phyloP scores from a whole-genome alignment of 2,888 invertebrate species.

The Noctua pronuba region DNA sequence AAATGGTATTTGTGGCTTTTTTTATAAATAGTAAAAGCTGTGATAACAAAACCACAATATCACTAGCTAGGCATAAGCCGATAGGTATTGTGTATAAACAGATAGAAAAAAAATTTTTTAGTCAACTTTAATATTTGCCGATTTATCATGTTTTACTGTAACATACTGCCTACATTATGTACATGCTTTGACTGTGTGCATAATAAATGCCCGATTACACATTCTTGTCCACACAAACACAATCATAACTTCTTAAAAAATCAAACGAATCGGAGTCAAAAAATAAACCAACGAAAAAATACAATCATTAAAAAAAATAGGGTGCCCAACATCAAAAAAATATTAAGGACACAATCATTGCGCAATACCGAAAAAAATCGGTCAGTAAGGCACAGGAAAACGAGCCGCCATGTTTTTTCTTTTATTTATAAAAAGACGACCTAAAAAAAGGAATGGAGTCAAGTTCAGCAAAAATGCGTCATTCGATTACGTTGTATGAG shows the following conservation, averaged over 20 bases:
- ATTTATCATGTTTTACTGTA: background rate
- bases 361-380: slow-evolving; percentile 62
- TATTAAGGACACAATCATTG: slow-evolving; percentile 52
- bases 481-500: slow-evolving; percentile 59
- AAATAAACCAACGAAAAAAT: slow-evolving; percentile 2
- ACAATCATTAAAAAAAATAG: slow-evolving; percentile 34
- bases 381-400: slow-evolving; percentile 62
- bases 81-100: background rate
- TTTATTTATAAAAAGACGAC: slow-evolving; percentile 70
- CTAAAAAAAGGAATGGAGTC: slow-evolving; percentile 79
- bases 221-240: too few relatives aligned
- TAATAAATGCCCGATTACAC: too few relatives aligned
- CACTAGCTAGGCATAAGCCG: background rate
- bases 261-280: background rate
- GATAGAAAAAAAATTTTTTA: background rate
- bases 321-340: slow-evolving; percentile 41
- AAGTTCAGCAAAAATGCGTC: slow-evolving; percentile 81
- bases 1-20: background rate
- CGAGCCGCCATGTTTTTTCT: slow-evolving; percentile 48
- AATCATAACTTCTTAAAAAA: background rate
- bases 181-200: background rate
- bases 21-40: background rate
- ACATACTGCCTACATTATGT: background rate
- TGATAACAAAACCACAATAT: background rate
- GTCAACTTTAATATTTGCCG: too few relatives aligned